Conservation (phyloP, 2,888 invertebrate species). For the Heliconius hortense region DNA sequence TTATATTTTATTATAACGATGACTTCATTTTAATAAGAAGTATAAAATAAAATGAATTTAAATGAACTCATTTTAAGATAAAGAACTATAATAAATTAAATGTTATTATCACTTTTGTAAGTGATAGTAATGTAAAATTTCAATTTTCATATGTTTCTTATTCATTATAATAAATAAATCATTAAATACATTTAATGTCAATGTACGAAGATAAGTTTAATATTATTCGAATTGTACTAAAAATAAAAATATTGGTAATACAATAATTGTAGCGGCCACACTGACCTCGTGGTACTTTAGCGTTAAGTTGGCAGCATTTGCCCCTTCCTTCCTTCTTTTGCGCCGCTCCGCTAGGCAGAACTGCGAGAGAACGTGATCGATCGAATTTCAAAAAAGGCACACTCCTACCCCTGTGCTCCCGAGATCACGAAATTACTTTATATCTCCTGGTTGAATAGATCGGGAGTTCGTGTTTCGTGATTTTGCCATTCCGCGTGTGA, state of each 20-base stretch:
- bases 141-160: too few species aligned
- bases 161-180: not conserved
- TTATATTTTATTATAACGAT: too few species aligned
- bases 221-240: not conserved
- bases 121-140: too few species aligned
- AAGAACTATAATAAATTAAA: too few species aligned
- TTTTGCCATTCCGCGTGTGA: conserved; percentile 76
- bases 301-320: conserved; percentile 73
- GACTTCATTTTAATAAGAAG: not conserved
- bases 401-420: conserved; percentile 81
- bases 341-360: conserved; percentile 78
- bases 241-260: conserved; percentile 9
- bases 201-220: too few species aligned
- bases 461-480: conserved; percentile 80
- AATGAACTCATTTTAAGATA: too few species aligned
- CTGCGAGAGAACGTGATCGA: conserved; percentile 80
- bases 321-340: conserved; percentile 81
- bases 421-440: conserved; percentile 78
- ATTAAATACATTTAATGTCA: not conserved
- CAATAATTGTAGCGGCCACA: conserved; percentile 48
- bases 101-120: too few species aligned
- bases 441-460: conserved; percentile 73
- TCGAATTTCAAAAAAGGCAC: conserved; percentile 82
- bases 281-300: conserved; percentile 77
- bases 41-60: not conserved